Conservation (phyloP, 1,140 invertebrate genomes). For the Drosophila virilis region DNA sequence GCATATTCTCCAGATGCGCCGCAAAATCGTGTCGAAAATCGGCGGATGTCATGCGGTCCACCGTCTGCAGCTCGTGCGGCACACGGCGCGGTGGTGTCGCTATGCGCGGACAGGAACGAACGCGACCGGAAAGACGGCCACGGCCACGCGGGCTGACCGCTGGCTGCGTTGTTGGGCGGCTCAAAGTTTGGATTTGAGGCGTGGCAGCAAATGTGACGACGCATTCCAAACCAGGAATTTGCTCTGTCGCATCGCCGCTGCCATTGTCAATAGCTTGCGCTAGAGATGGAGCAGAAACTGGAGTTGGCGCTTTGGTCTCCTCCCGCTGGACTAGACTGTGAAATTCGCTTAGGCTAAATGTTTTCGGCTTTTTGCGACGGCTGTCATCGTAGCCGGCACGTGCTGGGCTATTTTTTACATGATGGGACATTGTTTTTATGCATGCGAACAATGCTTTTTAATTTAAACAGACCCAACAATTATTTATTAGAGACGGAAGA, state of each 20-base stretch:
- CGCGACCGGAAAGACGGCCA: background rate
- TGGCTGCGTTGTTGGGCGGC: too few relatives aligned
- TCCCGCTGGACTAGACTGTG: background rate
- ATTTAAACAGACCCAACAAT: constrained; percentile 1
- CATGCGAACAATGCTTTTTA: background rate
- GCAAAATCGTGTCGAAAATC: constrained; percentile 82
- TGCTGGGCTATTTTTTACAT: constrained; percentile 5
- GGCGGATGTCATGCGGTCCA: constrained; percentile 65
- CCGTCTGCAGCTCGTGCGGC: constrained; percentile 37
- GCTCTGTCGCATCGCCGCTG: background rate
- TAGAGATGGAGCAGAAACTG: background rate
- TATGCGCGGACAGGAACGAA: constrained; percentile 3
- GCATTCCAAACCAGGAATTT: background rate
- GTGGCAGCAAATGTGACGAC: too few relatives aligned
- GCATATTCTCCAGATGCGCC: constrained; percentile 99
- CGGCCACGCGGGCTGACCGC: background rate
- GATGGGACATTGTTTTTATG: constrained; percentile 20
- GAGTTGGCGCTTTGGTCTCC: background rate
- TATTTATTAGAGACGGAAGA: too few relatives aligned
- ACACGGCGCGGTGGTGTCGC: constrained; percentile 25
- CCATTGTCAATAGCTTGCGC: too few relatives aligned
- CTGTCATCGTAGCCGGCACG: background rate
- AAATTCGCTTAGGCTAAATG: constrained; percentile 30
- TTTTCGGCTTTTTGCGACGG: constrained; percentile 12
- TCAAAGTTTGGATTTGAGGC: too few relatives aligned